Evolutionary conservation across 2,888 invertebrate species (phyloP), one percentile per base, ranked within the genome.

Genomic region (Rotaria socialis): DNA sequence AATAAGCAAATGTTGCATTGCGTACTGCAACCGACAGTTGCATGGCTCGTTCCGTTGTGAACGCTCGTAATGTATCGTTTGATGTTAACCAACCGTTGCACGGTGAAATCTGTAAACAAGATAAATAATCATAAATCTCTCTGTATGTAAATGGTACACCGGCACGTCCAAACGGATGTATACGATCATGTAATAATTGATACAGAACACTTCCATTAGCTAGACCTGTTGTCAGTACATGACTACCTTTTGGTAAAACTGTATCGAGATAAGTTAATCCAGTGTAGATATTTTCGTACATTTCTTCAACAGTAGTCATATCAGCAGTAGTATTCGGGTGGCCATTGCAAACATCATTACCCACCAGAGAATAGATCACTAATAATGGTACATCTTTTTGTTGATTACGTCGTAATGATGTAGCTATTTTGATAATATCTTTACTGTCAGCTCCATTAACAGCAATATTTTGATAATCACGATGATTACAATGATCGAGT

Each of bases 321-420:
- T 92, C 89, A 60, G 88, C 89, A 27, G 92, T 88, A 0, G 92
- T 92, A 87, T 92, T 91, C 56, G 90, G 89, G 88, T 90, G 90
- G 86, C 90, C 90, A 88, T 92, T 92, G 88, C 92, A 92, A 27
- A 92, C 92, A 89, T 92, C 92, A 89, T 92, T 92, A 85, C 92
- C 92, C 88, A 92, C 90, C 88, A 92, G 89, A 8, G 91, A 92
- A 88, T 91, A 92, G 56, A 92, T 88, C 0, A 92, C 89, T 22
- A 92, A 87, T n/a, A 91, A 89, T 22, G 92, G 92, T 86, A 91
- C 89, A 88, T 92, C 92, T 11, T 88, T 88, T 3, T 89, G 89
- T 52, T 88, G 89, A 88, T 91, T 90, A 86, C 92, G 89, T n/a
- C 90, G 89, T 24, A 92, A 86, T 80, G 55, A 67, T 84, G 87